Base-by-base conservation (phyloP, 2,797 vertebrate genomes). In the Eutrigla gurnardus region DNA sequence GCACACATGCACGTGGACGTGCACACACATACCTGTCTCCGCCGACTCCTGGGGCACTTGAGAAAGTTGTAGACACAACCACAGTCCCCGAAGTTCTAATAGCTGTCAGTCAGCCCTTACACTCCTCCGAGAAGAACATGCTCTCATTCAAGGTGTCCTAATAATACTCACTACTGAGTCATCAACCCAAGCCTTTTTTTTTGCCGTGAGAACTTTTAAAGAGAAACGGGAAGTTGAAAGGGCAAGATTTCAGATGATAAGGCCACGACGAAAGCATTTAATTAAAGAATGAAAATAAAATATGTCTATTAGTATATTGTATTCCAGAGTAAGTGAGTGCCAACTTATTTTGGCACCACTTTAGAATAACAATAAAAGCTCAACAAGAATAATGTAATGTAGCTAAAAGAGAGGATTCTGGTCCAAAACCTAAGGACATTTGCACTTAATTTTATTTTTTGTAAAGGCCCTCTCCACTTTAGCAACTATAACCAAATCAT, bases 41-140 rank as follows among this genome's bases (percentile, higher is more conserved):
- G 32, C 67, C 50, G 49, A 78, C 75, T 81, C 72, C 59, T 11
- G 64, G 73, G 81, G 65, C 40, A 74, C 80, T 77, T 36, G 65
- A 83, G 70, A 80, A 87, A 88, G 85, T 86, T 90, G 77, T 79
- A 82, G 77, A 83, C 67, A 83, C 68, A 82, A 86, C 70, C 75
- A 57, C 70, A 74, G 74, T 86, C 83, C 83, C 83, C 39, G 58
- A 87, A 83, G 84, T 88, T 91, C 70, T 93, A 91, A 94, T 93
- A 93, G 84, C 91, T 92, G 87, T 92, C 89, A 92, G 86, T 90
- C 77, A 17, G 80, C 55, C 73, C 79, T 85, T 86, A 84, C 87
- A 87, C 84, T 78, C 82, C 73, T 77, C 71, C 78, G 79, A 81
- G 75, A 84, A 84, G 77, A 88, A 89, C 83, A 93, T 77, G 61